Evolutionary conservation across 2,113 vertebrate genomes (phyloP), one percentile per base, ranked within the genome.

Genomic region (Hoplias malabaricus): DNA sequence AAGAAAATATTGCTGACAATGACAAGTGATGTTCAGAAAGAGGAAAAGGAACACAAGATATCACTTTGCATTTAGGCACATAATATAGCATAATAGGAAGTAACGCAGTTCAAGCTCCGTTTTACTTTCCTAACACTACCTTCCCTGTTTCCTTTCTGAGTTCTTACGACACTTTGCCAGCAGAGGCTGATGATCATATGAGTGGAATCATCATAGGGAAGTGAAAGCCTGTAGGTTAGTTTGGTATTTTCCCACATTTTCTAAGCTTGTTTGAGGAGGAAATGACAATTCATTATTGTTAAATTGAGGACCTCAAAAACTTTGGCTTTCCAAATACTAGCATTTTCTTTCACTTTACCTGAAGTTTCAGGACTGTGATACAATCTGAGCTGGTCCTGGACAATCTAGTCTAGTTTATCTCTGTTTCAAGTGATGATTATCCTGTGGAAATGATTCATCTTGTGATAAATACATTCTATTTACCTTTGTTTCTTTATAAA

Each of bases 141-240:
- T 25, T 61, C 21, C 3, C 9, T n/a, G 6, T 75, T 65, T 61
- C 29, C 70, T 73, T 54, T 42, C 25, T 23, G 23, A 43, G 14
- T 8, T 2, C 42, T 53, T 63, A 69, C 23, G 19, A 56, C 54
- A 68, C 10, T 10, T 21, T 10, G 23, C 4, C 2, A n/a, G 3
- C 16, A 42, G 2, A 21, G 43, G 25, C 54, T 21, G 5, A 31
- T 14, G 16, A 57, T 61, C 42, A n/a, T 48, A 42, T 27, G 34
- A 78, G 27, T 31, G 21, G 57, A 62, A 63, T 21, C 31, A n/a
- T 40, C n/a, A 63, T 29, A 5, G 21, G 63, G 80, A 82, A 78
- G 38, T 21, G 75, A 82, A 82, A 82, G 25, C 21, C 13, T 9
- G 11, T 7, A 12, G 16, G 56, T 4, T 23, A 43, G 50, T 62